phyloP scores from a whole-genome alignment of 2,113 vertebrate species.

The Phalacrocorax brasilianus region DNA sequence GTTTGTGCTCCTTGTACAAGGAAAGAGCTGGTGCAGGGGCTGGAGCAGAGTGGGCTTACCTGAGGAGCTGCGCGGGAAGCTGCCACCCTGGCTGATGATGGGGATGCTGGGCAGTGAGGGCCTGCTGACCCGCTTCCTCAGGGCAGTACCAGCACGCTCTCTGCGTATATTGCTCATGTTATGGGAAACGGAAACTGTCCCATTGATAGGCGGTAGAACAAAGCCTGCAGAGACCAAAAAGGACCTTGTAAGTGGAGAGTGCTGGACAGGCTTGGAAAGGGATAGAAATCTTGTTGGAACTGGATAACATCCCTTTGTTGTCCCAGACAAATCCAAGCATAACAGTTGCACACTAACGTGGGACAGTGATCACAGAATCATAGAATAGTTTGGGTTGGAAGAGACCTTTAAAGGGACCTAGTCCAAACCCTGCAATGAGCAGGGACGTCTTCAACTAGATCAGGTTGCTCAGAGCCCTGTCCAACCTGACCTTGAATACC shows the following conservation, averaged over 20 bases:
- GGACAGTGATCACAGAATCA: neutral
- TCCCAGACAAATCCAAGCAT: neutral
- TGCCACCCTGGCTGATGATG: neutral
- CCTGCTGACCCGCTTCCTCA: slow-evolving; percentile 29
- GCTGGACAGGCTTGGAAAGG: neutral
- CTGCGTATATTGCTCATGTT: neutral
- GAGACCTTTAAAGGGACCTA: neutral
- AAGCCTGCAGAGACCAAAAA: neutral
- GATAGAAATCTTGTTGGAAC: neutral
- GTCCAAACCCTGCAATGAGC: neutral
- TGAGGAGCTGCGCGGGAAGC: slow-evolving; percentile 44
- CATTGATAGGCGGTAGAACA: neutral
- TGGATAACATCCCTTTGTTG: neutral
- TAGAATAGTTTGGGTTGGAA: neutral
- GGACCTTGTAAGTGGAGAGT: neutral
- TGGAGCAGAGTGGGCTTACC: slow-evolving; percentile 3
- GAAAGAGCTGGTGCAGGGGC: neutral
- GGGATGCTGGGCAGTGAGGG: slow-evolving; percentile 42
- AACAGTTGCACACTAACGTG: neutral
- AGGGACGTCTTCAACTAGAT: neutral
- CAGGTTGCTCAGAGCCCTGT: neutral
- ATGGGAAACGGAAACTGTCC: neutral
- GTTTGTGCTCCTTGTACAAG: neutral
- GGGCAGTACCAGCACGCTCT: neutral
- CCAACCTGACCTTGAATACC: neutral